Base-by-base conservation (phyloP, 2,113 vertebrate species). In the Calyptomena viridis region DNA sequence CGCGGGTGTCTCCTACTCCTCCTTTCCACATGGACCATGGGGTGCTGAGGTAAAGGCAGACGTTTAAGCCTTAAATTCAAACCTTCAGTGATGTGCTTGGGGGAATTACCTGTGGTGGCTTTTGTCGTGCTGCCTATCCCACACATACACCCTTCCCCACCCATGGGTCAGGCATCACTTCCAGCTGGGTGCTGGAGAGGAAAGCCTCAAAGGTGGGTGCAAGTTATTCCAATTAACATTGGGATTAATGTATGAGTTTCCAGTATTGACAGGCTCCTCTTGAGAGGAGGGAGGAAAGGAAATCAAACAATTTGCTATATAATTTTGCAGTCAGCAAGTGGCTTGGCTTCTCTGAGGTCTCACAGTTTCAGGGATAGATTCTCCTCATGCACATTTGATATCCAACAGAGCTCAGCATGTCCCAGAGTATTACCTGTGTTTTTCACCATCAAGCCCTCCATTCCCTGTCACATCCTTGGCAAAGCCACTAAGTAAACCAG, bases 91-190 rank as follows among this genome's bases (percentile, higher is more conserved):
- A 20, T 21, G 64, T 21, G 7, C 59, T 37, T 9, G 8, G 16
- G 20, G 12, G 5, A 89, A 40, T 17, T 39, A 23, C 46, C 19
- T 22, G 7, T 8, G 12, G 17, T 35, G 14, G 53, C 19, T 76
- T 83, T 73, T 8, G 17, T 18, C 3, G 0, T 24, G 23, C 19
- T 90, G 42, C 47, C 4, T 2, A 40, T 28, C 39, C 33, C 28
- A 52, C 4, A 2, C 8, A 21, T 0, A 0, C 14, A 9, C 14
- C 44, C 33, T 14, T 75, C 19, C 28, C 42, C 58, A 72, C 8
- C 16, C 1, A 0, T 30, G 62, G 58, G 27, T 27, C 3, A 0
- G 72, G 47, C 55, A 59, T 55, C 2, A 1, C 67, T 66, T 20
- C 31, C 59, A 81, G 55, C 17, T 3, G 14, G 8, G 19, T 35